phyloP scores from a whole-genome alignment of 1,140 invertebrate genomes.

The Musca domestica region DNA sequence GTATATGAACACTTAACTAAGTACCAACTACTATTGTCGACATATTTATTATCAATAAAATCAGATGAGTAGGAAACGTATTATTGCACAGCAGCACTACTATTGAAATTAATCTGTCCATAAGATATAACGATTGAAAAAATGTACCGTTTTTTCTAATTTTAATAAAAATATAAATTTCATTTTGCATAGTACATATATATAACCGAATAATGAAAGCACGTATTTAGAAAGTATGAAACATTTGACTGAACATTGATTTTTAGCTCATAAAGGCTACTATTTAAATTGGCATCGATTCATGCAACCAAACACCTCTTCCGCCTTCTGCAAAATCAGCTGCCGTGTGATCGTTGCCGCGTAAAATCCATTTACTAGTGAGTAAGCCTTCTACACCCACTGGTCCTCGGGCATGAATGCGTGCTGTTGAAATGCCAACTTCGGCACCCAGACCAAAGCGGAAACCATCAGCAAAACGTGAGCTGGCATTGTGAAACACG shows the following conservation, averaged over 20 bases:
- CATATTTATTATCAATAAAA: too few species aligned
- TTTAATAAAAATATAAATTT: too few species aligned
- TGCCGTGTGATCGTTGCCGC: slow-evolving; percentile 76
- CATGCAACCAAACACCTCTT: slow-evolving; percentile 66
- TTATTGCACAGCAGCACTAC: too few species aligned
- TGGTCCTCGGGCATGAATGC: slow-evolving; percentile 95
- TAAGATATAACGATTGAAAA: too few species aligned
- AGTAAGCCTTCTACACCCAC: slow-evolving; percentile 97
- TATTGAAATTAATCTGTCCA: too few species aligned
- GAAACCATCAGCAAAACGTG: slow-evolving; percentile 96
- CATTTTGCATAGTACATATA: not conserved
- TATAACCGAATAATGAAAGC: too few species aligned
- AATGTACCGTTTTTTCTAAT: too few species aligned
- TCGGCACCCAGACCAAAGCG: slow-evolving; percentile 92
- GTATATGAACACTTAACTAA: too few species aligned
- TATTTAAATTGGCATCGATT: slow-evolving; percentile 59
- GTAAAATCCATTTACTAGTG: slow-evolving; percentile 96
- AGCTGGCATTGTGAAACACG: slow-evolving; percentile 97
- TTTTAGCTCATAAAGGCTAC: not conserved
- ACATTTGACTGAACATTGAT: not conserved
- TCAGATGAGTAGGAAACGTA: too few species aligned
- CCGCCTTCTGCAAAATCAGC: slow-evolving; percentile 78
- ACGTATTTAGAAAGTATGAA: not conserved
- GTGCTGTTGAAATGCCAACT: slow-evolving; percentile 92
- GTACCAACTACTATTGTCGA: too few species aligned